Conservation (phyloP, 2,113 vertebrate species). For the Clarias macrocephalus region DNA sequence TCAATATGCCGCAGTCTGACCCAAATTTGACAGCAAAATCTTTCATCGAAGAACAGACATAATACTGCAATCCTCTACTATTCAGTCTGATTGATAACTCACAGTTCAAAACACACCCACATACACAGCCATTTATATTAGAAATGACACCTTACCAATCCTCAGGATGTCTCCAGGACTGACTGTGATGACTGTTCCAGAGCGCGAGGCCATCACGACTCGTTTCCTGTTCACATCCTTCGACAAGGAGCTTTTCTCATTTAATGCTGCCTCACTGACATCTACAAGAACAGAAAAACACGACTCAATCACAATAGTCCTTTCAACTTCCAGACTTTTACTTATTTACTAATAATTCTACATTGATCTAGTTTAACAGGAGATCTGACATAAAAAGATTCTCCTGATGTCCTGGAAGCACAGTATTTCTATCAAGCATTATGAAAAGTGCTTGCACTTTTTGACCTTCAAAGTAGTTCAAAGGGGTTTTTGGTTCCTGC, state of each 20-base stretch:
- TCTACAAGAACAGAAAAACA: conserved; percentile 20
- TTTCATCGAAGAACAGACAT: background rate
- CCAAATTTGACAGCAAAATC: background rate
- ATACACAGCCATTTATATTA: background rate
- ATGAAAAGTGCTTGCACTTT: background rate
- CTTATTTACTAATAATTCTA: background rate
- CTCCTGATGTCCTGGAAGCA: background rate
- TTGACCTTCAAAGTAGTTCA: background rate
- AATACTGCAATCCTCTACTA: background rate
- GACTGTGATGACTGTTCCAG: conserved; percentile 67
- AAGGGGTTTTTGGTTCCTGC: background rate
- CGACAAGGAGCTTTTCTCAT: conserved; percentile 40
- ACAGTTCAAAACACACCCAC: background rate
- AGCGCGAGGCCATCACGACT: conserved; percentile 74
- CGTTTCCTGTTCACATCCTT: conserved; percentile 69
- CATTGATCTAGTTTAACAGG: background rate
- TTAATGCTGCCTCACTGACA: conserved; percentile 52
- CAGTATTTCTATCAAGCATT: background rate
- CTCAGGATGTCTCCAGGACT: conserved; percentile 72
- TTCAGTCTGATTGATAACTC: background rate
- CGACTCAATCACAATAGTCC: background rate
- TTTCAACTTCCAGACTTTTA: background rate
- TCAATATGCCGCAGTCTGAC: background rate
- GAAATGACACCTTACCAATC: conserved; percentile 69
- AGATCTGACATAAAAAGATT: background rate